Evolutionary conservation across 2,888 invertebrate species (phyloP), one percentile per base, ranked within the genome.

Genomic region (Amaurobius ferox): DNA sequence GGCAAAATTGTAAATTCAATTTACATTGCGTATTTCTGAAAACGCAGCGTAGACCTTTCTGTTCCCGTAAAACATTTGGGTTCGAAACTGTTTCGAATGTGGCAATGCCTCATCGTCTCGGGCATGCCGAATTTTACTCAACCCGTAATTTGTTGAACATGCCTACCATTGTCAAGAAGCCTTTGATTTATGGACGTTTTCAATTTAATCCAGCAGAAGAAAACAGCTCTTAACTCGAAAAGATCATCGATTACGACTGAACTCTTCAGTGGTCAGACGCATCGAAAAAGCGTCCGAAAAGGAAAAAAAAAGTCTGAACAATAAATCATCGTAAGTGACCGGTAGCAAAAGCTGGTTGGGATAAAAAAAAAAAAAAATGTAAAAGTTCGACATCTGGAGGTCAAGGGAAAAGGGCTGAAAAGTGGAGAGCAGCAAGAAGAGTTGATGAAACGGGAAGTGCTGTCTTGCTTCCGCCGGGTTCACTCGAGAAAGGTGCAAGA

Each of bases 401-500:
- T 55, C 55, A 55, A 55, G 55, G 55, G 55, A 55, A 55, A 55
- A 23, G 55, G 19, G 23, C 23, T 1, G 23, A 55, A 55, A 55
- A n/a, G n/a, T n/a, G 55, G 19, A 23, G 23, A 55, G 55, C 19
- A 55, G 23, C 55, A 23, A 55, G 55, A 55, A 23, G 55, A 55
- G 55, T 55, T 55, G 55, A 55, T 55, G 55, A 55, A 55, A 55
- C 55, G 55, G 55, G 55, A 55, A 55, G 55, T 55, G 55, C 16
- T 19, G 23, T 55, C 23, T 23, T 11, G 55, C 55, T 23, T 55
- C 55, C 23, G 55, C 11, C 55, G 55, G 16, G 55, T 55, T 55
- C 55, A 55, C 55, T 55, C 55, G 23, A 55, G 55, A 55, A 55
- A 55, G 55, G 55, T 55, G 55, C 55, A 55, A 55, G 55, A 55